Base-by-base conservation (phyloP, 2,888 invertebrate species). In the Pollenia amentaria region DNA sequence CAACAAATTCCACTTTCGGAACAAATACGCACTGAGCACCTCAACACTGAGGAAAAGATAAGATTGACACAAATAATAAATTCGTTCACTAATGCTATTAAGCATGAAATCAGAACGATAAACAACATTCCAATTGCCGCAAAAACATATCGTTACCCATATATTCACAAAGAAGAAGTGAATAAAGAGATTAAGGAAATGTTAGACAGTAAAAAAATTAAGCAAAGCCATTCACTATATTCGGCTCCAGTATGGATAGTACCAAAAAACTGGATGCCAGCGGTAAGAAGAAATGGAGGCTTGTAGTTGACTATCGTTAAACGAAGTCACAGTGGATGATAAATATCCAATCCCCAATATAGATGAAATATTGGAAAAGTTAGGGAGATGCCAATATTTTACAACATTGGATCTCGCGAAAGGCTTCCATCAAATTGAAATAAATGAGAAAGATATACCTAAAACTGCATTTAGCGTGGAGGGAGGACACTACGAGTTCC, bases 231-330 rank as follows among this genome's bases (percentile, higher is more conserved):
- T 29, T 29, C 1, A 29, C 29, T 3, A 3, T 29, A 29, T 29
- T 29, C 3, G 3, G 29, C 29, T 44, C 83, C 85, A 12, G 65
- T 86, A 48, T 88, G 84, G 87, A 84, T 88, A 10, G 86, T 83
- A 6, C 84, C 85, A 88, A 89, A 55, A 86, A 87, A 29, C 38
- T 44, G 12, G 77, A 88, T 67, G 79, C 60, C 6, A 53, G 51
- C 16, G 51, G 51, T 11, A 75, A 81, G 46, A 10, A 48, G 7
- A 72, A 51, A 40, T 75, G 81, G 73, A 14, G 73, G 29, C 38
- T 81, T 12, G 65, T 73, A 18, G 73, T 81, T 12, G 80, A 81
- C 38, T n/a, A n/a, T n/a, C n/a, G n/a, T n/a, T n/a, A n/a, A n/a
- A n/a, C n/a, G n/a, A n/a, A n/a, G n/a, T n/a, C n/a, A n/a, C n/a